Percentiles rank a stretch among this genome's conserved stretches.
Evolutionary conservation across 1,140 invertebrate genomes (phyloP).

Genomic region (Cryptotermes secundus): DNA sequence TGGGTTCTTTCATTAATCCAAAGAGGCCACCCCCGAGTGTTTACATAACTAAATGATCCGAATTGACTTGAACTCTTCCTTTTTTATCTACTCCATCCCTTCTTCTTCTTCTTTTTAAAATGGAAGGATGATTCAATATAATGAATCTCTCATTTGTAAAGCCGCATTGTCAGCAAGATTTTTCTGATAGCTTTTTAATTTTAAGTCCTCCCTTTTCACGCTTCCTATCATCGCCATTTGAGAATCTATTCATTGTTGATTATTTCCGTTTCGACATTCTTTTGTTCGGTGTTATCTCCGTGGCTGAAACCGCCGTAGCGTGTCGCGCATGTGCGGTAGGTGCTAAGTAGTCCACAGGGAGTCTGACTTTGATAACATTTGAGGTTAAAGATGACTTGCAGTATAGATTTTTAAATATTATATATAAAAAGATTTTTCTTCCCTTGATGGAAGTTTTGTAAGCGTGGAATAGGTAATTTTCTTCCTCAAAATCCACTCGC

Average conservation of each 20-base stretch:
- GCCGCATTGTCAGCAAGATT: conserved; percentile 15
- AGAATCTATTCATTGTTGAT: conserved; percentile 20
- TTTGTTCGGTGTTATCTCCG: not conserved
- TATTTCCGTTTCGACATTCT: conserved; percentile 1
- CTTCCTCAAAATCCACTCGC: conserved; percentile 5
- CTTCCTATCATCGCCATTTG: conserved; percentile 11
- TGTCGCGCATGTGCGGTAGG: not conserved
- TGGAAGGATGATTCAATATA: not conserved
- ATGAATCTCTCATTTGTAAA: conserved; percentile 8
- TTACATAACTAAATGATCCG: conserved; percentile 17
- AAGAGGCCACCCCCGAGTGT: not conserved
- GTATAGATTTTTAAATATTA: conserved; percentile 11
- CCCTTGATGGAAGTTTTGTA: conserved; percentile 12
- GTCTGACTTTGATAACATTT: conserved; percentile 13
- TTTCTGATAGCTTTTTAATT: conserved; percentile 19
- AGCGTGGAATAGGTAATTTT: conserved; percentile 19
- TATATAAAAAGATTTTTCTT: not conserved
- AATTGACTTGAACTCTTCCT: not conserved
- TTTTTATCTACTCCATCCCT: not conserved
- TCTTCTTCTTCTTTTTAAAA: not conserved
- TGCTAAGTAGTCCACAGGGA: conserved; percentile 14
- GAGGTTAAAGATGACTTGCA: conserved; percentile 15
- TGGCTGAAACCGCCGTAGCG: not conserved
- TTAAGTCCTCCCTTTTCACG: conserved; percentile 11
- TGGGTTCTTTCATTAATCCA: not conserved